Evolutionary conservation across 1,140 invertebrate genomes (phyloP), one percentile per base, ranked within the genome.

Genomic region (Drosophila biarmipes): DNA sequence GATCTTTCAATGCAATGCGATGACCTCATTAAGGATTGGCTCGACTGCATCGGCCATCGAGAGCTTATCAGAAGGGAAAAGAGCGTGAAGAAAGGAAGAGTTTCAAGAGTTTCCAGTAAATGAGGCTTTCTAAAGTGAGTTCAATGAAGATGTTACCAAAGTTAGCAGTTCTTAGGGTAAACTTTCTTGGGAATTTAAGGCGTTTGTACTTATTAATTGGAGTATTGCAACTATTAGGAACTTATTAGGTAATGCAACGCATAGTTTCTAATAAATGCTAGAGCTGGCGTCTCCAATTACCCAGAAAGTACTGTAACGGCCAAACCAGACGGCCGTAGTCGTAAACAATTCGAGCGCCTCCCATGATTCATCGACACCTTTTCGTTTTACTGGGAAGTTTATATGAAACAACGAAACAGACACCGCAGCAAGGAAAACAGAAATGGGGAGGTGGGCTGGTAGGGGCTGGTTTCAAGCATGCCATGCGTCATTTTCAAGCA

Each of bases 401-500:
- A 58, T 38, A 74, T 87, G 68, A 86, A 78, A 78, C 72, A 82
- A 48, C 63, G 72, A 49, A 73, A 67, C 59, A 72, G 48, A 69
- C 54, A 55, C 53, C 52, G 27, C 42, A 69, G 45, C 37, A 66
- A 24, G n/a, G 59, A 35, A 61, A 40, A 10, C 34, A 29, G 49
- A 57, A 48, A 29, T 29, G 45, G 42, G 51, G 11, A 34, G 34
- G 42, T 29, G 45, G 14, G 38, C 5, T 34, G 27, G 37, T 15
- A 14, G 7, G 43, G 59, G 42, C 40, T 55, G 52, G 27, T 37
- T 59, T 40, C 43, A 64, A 46, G 51, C 55, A 42, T 67, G 84
- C 63, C 76, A 87, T 87, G 82, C 82, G 82, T 87, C 82, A 87
- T 77, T 87, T 79, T 76, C 64, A 46, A 69, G 24, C 49, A 79